Conservation (phyloP, 1,140 invertebrate species). For the Brachionus rubens region DNA sequence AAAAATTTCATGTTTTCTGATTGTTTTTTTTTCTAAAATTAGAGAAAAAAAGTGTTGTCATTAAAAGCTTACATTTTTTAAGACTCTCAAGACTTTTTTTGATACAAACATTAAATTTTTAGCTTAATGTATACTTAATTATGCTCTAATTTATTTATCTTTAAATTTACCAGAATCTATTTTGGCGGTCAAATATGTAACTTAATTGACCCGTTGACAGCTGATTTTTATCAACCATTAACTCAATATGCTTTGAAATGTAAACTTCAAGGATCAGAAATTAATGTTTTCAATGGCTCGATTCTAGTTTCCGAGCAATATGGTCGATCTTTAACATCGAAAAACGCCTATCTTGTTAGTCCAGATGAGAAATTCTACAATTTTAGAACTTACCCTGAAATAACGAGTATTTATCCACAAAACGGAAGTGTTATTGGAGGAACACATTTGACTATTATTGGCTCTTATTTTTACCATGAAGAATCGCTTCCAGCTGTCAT, state of each 20-base stretch:
- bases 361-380: constrained; percentile 40
- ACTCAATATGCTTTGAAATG: not conserved
- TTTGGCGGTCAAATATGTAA: constrained; percentile 35
- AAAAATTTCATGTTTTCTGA: too few species aligned
- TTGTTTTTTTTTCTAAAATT: too few species aligned
- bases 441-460: constrained; percentile 49
- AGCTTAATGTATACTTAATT: too few species aligned
- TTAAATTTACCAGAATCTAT: not conserved
- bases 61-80: too few species aligned
- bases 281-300: constrained; percentile 12
- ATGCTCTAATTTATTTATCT: too few species aligned
- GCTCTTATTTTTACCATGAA: constrained; percentile 51
- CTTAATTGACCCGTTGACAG: not conserved
- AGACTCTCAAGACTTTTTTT: too few species aligned
- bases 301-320: constrained; percentile 24
- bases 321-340: not conserved
- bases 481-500: not conserved
- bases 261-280: not conserved
- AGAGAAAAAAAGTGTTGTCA: too few species aligned
- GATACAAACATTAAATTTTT: too few species aligned
- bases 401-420: constrained; percentile 48
- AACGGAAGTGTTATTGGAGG: constrained; percentile 51
- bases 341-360: not conserved
- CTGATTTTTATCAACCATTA: not conserved
- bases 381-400: constrained; percentile 49